Base-by-base conservation (phyloP, 1,140 invertebrate species). In the Tetragnatha versicolor region DNA sequence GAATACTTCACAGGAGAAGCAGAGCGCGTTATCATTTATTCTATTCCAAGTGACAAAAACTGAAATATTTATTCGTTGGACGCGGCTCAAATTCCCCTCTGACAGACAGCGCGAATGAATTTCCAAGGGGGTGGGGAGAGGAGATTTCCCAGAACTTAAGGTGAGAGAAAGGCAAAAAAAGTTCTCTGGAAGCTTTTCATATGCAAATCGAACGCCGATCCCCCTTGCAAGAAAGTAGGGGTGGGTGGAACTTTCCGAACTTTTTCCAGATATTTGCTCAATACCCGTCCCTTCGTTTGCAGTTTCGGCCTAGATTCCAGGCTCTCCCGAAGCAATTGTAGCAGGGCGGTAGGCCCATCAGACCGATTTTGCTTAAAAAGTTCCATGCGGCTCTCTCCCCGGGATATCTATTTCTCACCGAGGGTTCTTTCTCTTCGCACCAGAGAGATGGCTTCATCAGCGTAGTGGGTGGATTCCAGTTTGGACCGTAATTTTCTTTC, bases 191-290 rank as follows among this genome's bases (percentile, higher is more conserved):
- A 42, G 60, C 37, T 42, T 63, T 63, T 63, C 60, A 63, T 63
- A 63, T 63, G 60, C 60, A 63, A 63, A 63, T 63, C 37, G 60
- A 63, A 31, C 35, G n/a, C 60, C 27, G 6, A 10, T 22, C 37
- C 6, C 25, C 33, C 29, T 27, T 58, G 53, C 53, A n/a, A 58
- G 33, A 63, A 63, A 63, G 60, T 63, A 17, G 60, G 27, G n/a
- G n/a, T n/a, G n/a, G n/a, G n/a, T n/a, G 42, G 42, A 63, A 63
- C 33, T 63, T 63, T 14, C 6, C 17, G 17, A 63, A 63, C 60
- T 63, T 63, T 63, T 63, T 63, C 60, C 60, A 63, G 60, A 63
- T 63, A 63, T 63, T 63, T 63, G 37, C 60, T 63, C 60, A 63
- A 63, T 63, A 63, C 33, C 60, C 42, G 12, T 31, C 42, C 27